phyloP scores from a whole-genome alignment of 2,888 invertebrate species.

The Xestobium rufovillosum region DNA sequence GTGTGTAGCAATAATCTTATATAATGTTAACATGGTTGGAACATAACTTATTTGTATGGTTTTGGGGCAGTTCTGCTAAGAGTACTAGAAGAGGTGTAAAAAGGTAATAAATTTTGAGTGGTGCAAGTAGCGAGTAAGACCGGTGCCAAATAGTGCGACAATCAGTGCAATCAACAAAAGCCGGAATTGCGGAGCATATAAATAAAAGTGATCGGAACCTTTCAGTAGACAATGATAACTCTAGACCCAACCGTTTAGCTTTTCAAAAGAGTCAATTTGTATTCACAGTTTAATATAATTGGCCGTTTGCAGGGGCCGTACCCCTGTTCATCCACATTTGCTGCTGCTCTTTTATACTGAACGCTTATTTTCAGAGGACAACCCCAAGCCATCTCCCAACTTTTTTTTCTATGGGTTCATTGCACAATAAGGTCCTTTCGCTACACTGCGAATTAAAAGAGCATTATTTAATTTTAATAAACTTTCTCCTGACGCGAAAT shows the following conservation, averaged over 20 bases:
- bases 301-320: constrained; percentile 15
- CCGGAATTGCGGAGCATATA: constrained; percentile 25
- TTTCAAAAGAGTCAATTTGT: constrained; percentile 42
- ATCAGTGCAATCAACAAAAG: constrained; percentile 21
- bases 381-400: too few species aligned
- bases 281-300: constrained; percentile 34
- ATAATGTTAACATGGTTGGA: too few species aligned
- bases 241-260: constrained; percentile 41
- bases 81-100: constrained; percentile 23
- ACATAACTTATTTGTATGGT: too few species aligned
- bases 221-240: constrained; percentile 27
- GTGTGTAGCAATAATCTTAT: too few species aligned
- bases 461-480: too few species aligned
- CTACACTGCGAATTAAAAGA: too few species aligned
- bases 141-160: constrained; percentile 14
- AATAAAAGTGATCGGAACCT: constrained; percentile 26
- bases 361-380: too few species aligned
- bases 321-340: too few species aligned
- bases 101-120: constrained; percentile 24
- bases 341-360: too few species aligned
- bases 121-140: constrained; percentile 12
- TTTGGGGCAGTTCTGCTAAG: constrained; percentile 21
- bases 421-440: too few species aligned
- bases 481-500: too few species aligned
- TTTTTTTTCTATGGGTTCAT: too few species aligned